phyloP scores from a whole-genome alignment of 1,140 invertebrate species.

The Anagrus nilaparvatae region DNA sequence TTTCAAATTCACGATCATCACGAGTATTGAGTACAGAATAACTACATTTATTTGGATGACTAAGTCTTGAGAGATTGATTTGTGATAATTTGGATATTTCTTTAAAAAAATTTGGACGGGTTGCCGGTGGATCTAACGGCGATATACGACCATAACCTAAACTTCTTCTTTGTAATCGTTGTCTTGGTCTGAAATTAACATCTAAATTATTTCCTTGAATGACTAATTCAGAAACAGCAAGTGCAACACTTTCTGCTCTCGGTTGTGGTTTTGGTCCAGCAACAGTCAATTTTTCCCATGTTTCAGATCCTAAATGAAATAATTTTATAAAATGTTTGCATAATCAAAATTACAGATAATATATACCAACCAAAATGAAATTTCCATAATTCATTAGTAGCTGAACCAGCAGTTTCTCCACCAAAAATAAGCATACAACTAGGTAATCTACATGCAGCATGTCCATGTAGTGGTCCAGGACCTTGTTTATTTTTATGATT shows the following conservation, averaged over 20 bases:
- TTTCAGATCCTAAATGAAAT: constrained; percentile 54
- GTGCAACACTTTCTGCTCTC: constrained; percentile 52
- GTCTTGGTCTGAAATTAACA: constrained; percentile 6
- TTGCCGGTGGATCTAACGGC: constrained; percentile 25
- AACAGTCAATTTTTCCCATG: constrained; percentile 65
- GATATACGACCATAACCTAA: constrained; percentile 26
- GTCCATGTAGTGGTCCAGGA: constrained; percentile 70
- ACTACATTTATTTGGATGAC: constrained; percentile 55
- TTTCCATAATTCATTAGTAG: constrained; percentile 74
- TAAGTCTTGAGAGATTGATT: constrained; percentile 57
- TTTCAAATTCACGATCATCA: constrained; percentile 56
- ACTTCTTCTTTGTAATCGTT: not conserved
- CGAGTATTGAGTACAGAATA: constrained; percentile 59
- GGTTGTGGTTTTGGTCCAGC: constrained; percentile 60
- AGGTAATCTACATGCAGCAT: constrained; percentile 67
- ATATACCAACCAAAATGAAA: constrained; percentile 67
- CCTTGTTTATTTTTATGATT: constrained; percentile 49
- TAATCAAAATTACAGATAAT: not conserved
- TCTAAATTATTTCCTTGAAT: constrained; percentile 30
- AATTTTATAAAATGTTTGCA: not conserved
- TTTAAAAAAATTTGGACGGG: constrained; percentile 48
- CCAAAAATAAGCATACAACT: constrained; percentile 77
- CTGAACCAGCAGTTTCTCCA: constrained; percentile 62
- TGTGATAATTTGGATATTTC: constrained; percentile 66
- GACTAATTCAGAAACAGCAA: constrained; percentile 50